Evolutionary conservation across 2,797 vertebrate genomes (phyloP).

Genomic region (Macroramphosus scolopax): DNA sequence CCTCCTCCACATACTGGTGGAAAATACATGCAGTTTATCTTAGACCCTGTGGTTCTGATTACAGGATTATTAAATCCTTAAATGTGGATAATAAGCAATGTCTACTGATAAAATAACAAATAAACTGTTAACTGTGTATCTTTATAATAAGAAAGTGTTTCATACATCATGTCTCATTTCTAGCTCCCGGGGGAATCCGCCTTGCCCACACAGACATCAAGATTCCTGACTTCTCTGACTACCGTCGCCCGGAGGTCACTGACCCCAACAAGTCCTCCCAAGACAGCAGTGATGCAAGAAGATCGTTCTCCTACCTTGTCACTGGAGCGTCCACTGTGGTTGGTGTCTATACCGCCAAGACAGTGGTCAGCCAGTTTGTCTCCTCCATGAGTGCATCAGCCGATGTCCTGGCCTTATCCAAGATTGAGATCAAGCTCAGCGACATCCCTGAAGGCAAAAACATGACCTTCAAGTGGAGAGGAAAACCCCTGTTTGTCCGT

Average conservation of each 20-base stretch:
- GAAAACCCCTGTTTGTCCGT: conserved; percentile 88
- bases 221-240: conserved; percentile 87
- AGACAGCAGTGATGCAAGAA: conserved; percentile 79
- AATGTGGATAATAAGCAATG: too few relatives aligned
- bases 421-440: conserved; percentile 88
- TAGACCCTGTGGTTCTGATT: too few relatives aligned
- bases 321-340: conserved; percentile 79
- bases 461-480: conserved; percentile 89
- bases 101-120: too few relatives aligned
- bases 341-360: conserved; percentile 85
- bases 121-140: too few relatives aligned
- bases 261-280: conserved; percentile 81
- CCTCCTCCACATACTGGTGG: too few relatives aligned
- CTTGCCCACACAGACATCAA: conserved; percentile 83
- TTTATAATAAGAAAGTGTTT: too few relatives aligned
- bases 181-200: conserved; percentile 78
- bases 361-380: conserved; percentile 83
- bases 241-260: conserved; percentile 79
- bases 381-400: conserved; percentile 90
- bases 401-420: conserved; percentile 87
- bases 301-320: conserved; percentile 84
- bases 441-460: conserved; percentile 92
- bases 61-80: too few relatives aligned
- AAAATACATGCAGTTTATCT: too few relatives aligned
- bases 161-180: too few relatives aligned